phyloP scores from a whole-genome alignment of 1,140 invertebrate species.

The Solen grandis region DNA sequence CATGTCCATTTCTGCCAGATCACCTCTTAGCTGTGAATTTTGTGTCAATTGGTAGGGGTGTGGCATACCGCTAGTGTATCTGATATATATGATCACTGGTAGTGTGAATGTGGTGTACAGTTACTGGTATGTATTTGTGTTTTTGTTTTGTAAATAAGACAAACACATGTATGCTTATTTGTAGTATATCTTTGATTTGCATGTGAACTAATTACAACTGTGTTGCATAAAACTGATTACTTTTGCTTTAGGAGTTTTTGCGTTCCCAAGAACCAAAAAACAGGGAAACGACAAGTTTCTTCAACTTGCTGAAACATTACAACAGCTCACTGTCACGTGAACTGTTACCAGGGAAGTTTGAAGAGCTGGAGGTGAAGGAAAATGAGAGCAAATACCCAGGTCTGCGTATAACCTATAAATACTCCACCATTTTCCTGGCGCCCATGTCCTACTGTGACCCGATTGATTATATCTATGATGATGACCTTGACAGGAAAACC shows the following conservation, averaged over 20 bases:
- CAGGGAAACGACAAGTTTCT: conserved; percentile 77
- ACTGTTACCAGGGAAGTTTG: conserved; percentile 74
- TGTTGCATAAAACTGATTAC: no score
- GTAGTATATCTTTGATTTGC: no score
- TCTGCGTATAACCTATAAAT: conserved; percentile 71
- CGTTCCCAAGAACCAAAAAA: conserved; percentile 79
- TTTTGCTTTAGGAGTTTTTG: conserved; percentile 76
- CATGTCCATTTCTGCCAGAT: no score
- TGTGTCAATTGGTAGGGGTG: no score
- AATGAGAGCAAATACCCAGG: conserved; percentile 78
- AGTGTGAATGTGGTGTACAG: no score
- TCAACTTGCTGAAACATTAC: conserved; percentile 81
- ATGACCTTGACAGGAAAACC: conserved; percentile 80
- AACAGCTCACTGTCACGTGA: conserved; percentile 69
- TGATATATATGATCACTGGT: no score
- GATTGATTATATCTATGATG: conserved; percentile 81
- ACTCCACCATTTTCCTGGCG: conserved; percentile 81
- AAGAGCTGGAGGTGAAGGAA: conserved; percentile 77
- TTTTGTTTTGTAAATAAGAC: no score
- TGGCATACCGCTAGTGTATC: no score
- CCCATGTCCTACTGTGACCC: conserved; percentile 81
- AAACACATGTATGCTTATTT: no score
- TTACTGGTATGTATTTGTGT: no score
- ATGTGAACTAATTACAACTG: no score
- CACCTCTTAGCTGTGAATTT: no score